phyloP scores from a whole-genome alignment of 2,113 vertebrate species.

The Gymnobelideus leadbeateri region DNA sequence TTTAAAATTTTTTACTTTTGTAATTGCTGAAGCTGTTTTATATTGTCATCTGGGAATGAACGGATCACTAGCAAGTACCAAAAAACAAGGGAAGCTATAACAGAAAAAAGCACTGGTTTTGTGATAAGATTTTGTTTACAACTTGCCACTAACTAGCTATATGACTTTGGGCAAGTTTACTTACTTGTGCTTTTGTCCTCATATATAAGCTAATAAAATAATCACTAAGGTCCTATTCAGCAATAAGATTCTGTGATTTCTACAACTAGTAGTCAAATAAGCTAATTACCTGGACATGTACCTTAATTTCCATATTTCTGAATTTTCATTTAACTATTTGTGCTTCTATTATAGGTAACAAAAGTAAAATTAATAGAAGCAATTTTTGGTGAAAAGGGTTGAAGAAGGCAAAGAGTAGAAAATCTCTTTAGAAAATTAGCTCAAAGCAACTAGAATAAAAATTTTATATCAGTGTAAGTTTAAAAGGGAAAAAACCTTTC shows the following conservation, averaged over 20 bases:
- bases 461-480: neutral
- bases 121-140: neutral
- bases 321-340: neutral
- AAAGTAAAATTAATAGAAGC: slow-evolving; percentile 10
- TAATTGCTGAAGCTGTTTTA: neutral
- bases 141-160: neutral
- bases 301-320: neutral
- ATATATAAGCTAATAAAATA: neutral
- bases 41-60: neutral
- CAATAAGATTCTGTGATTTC: neutral
- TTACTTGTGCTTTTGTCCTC: neutral
- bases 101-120: neutral
- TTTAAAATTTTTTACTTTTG: slow-evolving; percentile 36
- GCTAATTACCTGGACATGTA: neutral
- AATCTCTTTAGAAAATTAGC: neutral
- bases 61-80: too few relatives aligned
- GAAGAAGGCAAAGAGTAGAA: slow-evolving; percentile 24
- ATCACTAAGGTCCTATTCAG: neutral
- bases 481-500: slow-evolving; percentile 27
- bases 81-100: neutral
- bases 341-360: neutral
- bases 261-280: neutral
- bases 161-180: neutral
- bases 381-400: slow-evolving; percentile 1
- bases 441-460: slow-evolving; percentile 25